phyloP scores from a whole-genome alignment of 2,888 invertebrate genomes.

The Orthosia incerta region DNA sequence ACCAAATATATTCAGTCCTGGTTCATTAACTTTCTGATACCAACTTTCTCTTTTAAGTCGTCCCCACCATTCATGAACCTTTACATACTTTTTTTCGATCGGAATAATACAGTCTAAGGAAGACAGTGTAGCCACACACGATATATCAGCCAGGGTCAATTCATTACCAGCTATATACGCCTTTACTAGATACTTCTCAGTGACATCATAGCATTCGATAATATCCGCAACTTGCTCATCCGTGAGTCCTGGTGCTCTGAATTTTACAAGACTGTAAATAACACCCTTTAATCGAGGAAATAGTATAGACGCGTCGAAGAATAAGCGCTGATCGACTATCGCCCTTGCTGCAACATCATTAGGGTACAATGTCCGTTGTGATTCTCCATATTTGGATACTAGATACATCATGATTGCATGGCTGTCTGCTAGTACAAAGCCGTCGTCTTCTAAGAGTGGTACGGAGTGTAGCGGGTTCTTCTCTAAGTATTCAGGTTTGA shows the following conservation, averaged over 20 bases:
- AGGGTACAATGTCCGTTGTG: slow-evolving; percentile 70
- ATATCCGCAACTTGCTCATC: slow-evolving; percentile 67
- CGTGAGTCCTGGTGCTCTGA: slow-evolving; percentile 46
- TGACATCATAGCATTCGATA: slow-evolving; percentile 71
- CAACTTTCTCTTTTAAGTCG: slow-evolving; percentile 69
- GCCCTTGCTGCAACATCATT: slow-evolving; percentile 67
- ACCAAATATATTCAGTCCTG: slow-evolving; percentile 67
- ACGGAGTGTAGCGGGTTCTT: slow-evolving; percentile 78
- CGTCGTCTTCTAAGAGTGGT: slow-evolving; percentile 76
- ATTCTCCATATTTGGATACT: slow-evolving; percentile 70
- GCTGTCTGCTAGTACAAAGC: slow-evolving; percentile 72
- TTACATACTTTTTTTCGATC: slow-evolving; percentile 65
- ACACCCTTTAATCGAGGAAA: slow-evolving; percentile 71
- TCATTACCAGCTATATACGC: slow-evolving; percentile 69
- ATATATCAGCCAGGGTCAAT: slow-evolving; percentile 76
- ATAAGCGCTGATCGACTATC: slow-evolving; percentile 73
- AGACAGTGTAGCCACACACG: slow-evolving; percentile 74
- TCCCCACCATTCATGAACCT: slow-evolving; percentile 70
- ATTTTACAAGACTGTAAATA: slow-evolving; percentile 67
- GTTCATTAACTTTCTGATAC: slow-evolving; percentile 71
- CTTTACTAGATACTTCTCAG: slow-evolving; percentile 73
- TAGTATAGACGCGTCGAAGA: slow-evolving; percentile 74
- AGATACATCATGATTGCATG: slow-evolving; percentile 77
- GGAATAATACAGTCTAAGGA: slow-evolving; percentile 70
- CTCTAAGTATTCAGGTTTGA: slow-evolving; percentile 69